These are phyloP conservation scores for Limanda limanda DNA, from an alignment of 2,113 vertebrate genomes.

Conservation along the genomic window DNA sequence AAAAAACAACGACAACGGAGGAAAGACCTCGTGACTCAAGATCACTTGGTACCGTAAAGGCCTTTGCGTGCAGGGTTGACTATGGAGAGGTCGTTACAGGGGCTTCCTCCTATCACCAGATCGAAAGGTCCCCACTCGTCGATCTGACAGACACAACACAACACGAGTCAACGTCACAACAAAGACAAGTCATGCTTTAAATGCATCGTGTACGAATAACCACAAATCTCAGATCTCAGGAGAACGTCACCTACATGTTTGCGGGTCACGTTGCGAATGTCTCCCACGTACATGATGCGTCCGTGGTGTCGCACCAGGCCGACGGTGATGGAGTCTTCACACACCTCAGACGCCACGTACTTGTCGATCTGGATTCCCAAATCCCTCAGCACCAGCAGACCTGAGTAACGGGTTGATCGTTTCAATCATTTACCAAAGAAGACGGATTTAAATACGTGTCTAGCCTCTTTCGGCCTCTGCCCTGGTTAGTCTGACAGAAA, in stretches of 20 bases:
- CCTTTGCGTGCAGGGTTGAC: slow-evolving; percentile 98
- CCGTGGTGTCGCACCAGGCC: slow-evolving; percentile 97
- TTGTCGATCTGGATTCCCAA: slow-evolving; percentile 96
- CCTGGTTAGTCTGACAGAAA: too few relatives aligned
- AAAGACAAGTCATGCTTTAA: too few relatives aligned
- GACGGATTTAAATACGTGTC: too few relatives aligned
- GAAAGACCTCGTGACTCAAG: too few relatives aligned
- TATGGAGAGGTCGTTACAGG: slow-evolving; percentile 98
- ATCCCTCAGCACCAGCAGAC: slow-evolving; percentile 96
- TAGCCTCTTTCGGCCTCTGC: too few relatives aligned
- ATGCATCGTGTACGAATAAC: too few relatives aligned
- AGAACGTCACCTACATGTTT: slow-evolving; percentile 90
- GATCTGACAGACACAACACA: slow-evolving; percentile 82
- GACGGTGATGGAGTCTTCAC: slow-evolving; percentile 98
- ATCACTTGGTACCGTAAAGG: slow-evolving; percentile 85
- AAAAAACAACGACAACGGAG: too few relatives aligned
- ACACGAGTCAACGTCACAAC: neutral
- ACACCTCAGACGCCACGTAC: slow-evolving; percentile 97
- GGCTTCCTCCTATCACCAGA: slow-evolving; percentile 97
- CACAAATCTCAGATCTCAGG: too few relatives aligned
- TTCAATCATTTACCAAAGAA: too few relatives aligned
- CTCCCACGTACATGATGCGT: slow-evolving; percentile 97
- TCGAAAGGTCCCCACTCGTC: slow-evolving; percentile 98
- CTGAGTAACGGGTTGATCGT: slow-evolving; percentile 66
- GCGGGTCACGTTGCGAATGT: slow-evolving; percentile 93